A percentile compares a stretch with the other conserved stretches of the same genome.
phyloP scores from a whole-genome alignment of 2,888 invertebrate genomes.

The Trissonchulus sp. region DNA sequence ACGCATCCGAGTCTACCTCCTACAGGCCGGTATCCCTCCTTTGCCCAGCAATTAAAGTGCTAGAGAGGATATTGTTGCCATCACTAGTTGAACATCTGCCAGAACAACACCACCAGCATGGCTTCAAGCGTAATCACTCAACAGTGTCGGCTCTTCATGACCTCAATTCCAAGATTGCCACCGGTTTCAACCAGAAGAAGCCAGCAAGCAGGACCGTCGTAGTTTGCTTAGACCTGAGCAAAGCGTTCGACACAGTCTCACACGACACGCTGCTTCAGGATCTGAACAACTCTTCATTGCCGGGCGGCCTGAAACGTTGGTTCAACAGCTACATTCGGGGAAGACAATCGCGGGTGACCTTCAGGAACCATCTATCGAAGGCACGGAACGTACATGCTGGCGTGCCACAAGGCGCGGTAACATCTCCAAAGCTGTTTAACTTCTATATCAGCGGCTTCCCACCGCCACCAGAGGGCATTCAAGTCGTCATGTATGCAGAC shows the following conservation, averaged over 20 bases:
- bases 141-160: neutral
- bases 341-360: neutral
- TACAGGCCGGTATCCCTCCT: constrained; percentile 19
- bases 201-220: neutral
- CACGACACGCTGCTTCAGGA: neutral
- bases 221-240: neutral
- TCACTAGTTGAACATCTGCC: neutral
- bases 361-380: neutral
- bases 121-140: constrained; percentile 2
- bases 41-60: neutral
- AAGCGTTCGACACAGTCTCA: constrained; percentile 2
- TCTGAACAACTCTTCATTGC: neutral
- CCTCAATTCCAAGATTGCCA: neutral
- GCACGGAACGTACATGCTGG: neutral
- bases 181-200: constrained; percentile 7
- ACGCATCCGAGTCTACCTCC: neutral
- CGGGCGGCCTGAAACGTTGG: neutral
- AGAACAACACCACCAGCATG: constrained; percentile 1
- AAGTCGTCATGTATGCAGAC: constrained; percentile 1
- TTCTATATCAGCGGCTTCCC: neutral
- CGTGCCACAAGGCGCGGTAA: constrained; percentile 1
- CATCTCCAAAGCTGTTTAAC: constrained; percentile 3
- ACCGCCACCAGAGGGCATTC: neutral
- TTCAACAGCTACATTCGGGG: constrained; percentile 2
- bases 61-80: neutral